A percentile compares a stretch with the other conserved stretches of the same genome.
Evolutionary conservation across 1,140 invertebrate species (phyloP).

Genomic region (Lasaia peninsularis): DNA sequence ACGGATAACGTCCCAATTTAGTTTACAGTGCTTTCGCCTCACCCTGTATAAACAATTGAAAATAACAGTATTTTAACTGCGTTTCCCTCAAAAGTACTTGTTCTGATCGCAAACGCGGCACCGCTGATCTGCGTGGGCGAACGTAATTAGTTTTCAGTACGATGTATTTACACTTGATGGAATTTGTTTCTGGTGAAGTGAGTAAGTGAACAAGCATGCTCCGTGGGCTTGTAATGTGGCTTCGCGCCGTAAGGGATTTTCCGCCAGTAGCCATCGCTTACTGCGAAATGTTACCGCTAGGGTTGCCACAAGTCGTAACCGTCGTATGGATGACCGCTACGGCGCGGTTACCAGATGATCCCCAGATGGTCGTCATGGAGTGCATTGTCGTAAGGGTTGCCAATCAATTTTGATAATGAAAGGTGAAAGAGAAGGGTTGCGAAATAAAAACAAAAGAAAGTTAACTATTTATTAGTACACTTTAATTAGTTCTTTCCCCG

Average conservation of each 20-base stretch:
- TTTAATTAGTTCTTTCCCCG: too few species aligned
- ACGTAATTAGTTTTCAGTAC: constrained; percentile 40
- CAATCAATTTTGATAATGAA: too few species aligned
- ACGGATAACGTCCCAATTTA: too few species aligned
- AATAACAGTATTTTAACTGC: neutral
- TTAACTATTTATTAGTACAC: too few species aligned
- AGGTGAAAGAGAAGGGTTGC: too few species aligned
- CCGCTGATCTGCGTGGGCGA: constrained; percentile 30
- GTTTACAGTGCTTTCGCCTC: too few species aligned
- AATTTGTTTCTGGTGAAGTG: constrained; percentile 52
- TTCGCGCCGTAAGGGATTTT: constrained; percentile 28
- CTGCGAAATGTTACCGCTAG: neutral
- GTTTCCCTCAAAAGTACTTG: constrained; percentile 13
- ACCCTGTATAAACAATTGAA: neutral
- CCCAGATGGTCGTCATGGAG: too few species aligned
- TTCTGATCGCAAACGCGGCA: constrained; percentile 21
- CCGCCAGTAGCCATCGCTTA: constrained; percentile 12
- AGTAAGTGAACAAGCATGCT: constrained; percentile 50
- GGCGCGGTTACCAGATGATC: too few species aligned
- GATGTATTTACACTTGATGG: constrained; percentile 43
- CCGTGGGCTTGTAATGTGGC: constrained; percentile 30
- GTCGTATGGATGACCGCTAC: too few species aligned
- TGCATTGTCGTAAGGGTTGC: too few species aligned
- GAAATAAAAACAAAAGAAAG: too few species aligned
- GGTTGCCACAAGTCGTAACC: too few species aligned